phyloP scores from a whole-genome alignment of 23 tunicate species.

The Oikopleura vanhoeffeni region DNA sequence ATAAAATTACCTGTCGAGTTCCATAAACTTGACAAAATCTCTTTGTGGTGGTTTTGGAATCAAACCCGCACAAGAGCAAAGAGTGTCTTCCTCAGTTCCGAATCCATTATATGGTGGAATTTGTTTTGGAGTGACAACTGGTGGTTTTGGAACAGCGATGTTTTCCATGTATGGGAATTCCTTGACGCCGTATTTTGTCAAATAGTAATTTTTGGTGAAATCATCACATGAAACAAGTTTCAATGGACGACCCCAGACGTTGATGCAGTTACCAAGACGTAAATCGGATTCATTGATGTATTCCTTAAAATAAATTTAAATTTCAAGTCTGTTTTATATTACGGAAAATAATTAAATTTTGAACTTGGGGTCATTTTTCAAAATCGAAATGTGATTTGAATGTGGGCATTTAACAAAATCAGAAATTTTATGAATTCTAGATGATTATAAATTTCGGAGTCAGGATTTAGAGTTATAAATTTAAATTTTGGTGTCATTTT shows the following conservation, averaged over 20 bases:
- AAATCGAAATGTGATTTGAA: too few relatives aligned
- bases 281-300: constrained; percentile 84
- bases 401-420: too few relatives aligned
- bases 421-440: too few relatives aligned
- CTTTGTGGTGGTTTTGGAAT: constrained; percentile 88
- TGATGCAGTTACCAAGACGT: constrained; percentile 52
- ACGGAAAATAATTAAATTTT: too few relatives aligned
- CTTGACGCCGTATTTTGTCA: constrained; percentile 71
- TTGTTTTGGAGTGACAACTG: neutral
- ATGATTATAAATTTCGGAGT: too few relatives aligned
- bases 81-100: constrained; percentile 81
- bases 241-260: constrained; percentile 69
- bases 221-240: constrained; percentile 53
- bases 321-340: neutral
- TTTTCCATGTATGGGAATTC: neutral
- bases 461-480: too few relatives aligned
- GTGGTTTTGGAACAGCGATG: neutral
- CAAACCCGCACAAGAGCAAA: constrained; percentile 66
- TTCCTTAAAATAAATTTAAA: constrained; percentile 18
- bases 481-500: too few relatives aligned
- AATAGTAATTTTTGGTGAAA: constrained; percentile 89
- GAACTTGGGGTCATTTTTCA: too few relatives aligned
- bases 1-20: constrained; percentile 53
- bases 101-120: constrained; percentile 92
- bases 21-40: constrained; percentile 97